Evolutionary conservation across 2,113 vertebrate genomes (phyloP).

Genomic region (Drymodes brunneopygia): DNA sequence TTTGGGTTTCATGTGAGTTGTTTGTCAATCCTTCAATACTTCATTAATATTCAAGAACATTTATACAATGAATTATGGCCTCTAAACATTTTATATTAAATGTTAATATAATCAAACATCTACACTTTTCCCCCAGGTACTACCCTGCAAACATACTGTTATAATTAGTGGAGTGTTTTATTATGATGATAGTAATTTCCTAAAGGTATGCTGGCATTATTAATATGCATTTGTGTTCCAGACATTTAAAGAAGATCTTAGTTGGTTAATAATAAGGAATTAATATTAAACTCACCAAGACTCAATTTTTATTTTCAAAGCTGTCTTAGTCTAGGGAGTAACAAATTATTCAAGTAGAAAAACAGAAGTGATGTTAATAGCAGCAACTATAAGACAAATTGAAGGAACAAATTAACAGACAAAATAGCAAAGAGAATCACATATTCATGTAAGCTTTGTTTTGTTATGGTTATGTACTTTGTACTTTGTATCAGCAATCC

Average conservation of each 20-base stretch:
- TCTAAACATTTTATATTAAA: not conserved
- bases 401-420: not conserved
- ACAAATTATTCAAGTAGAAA: not conserved
- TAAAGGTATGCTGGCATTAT: not conserved
- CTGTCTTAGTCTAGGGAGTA: not conserved
- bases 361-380: not conserved
- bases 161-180: not conserved
- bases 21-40: not conserved
- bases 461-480: not conserved
- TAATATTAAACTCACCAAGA: not conserved
- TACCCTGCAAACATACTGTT: not conserved
- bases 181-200: not conserved
- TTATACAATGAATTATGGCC: not conserved
- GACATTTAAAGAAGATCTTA: not conserved
- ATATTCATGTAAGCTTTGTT: not conserved
- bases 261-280: not conserved
- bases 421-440: not conserved
- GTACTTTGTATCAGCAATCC: not conserved
- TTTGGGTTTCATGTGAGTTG: not conserved
- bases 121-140: not conserved
- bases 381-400: not conserved
- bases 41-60: conserved; percentile 15
- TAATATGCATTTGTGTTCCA: not conserved
- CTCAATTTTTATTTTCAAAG: conserved; percentile 11
- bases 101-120: not conserved